Evolutionary conservation across 23 tunicate species (phyloP), one percentile per base, ranked within the genome.

Genomic region (Oikopleura vanhoeffeni): DNA sequence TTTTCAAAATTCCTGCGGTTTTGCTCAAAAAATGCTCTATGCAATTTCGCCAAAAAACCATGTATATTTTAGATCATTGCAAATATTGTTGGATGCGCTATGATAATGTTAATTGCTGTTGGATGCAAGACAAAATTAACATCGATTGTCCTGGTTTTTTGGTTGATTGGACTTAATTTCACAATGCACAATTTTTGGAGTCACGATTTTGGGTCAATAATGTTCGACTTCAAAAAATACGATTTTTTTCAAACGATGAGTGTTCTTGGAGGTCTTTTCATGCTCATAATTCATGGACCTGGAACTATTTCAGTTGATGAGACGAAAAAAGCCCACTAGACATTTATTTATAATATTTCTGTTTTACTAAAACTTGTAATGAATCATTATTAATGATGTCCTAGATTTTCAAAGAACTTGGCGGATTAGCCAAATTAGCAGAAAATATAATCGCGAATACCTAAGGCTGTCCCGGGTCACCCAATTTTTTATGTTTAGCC

Each of bases 161-260:
- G 99, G 99, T 64, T 95, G 41, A 83, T 87, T 57, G 40, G 84
- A 28, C 41, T 91, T 36, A 95, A 95, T 86, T 34, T 88, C 0
- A 90, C 85, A 71, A 88, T 88, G 57, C 89, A 95, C 76, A 91
- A 95, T 67, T 95, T 95, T 60, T 95, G 99, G 99, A 86, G 41
- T 40, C 87, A 95, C 83, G 90, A 91, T 28, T 42, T 88, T 34
- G 85, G 88, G 13, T 41, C 92, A 41, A 95, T 95, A 34, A 95
- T 95, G 99, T 95, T 88, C 41, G 99, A 95, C 49, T 95, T 95
- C 84, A 85, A 88, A 40, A 95, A 95, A 71, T 95, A 95, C 84
- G 99, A 95, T 83, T 95, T 95, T 85, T 95, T 95, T 84, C 99
- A 95, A 34, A 49, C 64, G 64, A 49, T 24, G 24, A 49, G 64